These are phyloP conservation scores for Cylindroiulus punctatus DNA, from an alignment of 2,888 invertebrate species.

Conservation along the genomic window DNA sequence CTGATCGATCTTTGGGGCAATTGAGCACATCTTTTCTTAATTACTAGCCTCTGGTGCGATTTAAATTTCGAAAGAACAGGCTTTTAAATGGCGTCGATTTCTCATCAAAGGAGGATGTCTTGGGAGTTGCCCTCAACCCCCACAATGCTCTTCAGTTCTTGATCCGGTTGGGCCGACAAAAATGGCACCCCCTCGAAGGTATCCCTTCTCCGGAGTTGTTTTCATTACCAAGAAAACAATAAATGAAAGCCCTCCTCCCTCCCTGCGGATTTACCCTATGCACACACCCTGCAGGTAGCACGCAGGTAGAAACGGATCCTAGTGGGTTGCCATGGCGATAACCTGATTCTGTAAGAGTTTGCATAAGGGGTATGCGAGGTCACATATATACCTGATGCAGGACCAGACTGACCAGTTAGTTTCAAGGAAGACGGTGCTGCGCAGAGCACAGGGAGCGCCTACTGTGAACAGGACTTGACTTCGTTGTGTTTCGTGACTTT, in stretches of 20 bases:
- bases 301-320: conserved; percentile 3
- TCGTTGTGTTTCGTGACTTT: neutral
- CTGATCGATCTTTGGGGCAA: neutral
- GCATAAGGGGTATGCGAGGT: conserved; percentile 4
- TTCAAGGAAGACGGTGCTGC: neutral
- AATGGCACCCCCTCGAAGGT: neutral
- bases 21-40: neutral
- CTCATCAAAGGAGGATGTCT: neutral
- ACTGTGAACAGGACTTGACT: neutral
- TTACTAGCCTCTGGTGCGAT: neutral
- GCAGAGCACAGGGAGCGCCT: neutral
- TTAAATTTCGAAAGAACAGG: neutral
- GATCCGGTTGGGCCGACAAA: conserved; percentile 7
- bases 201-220: neutral
- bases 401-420: conserved; percentile 28
- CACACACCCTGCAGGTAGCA: neutral
- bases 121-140: conserved; percentile 4
- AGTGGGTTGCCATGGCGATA: conserved; percentile 33
- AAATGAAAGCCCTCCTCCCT: neutral
- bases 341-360: conserved; percentile 10
- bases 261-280: neutral
- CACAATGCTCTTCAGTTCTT: neutral
- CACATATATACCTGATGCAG: conserved; percentile 23
- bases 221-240: conserved; percentile 17
- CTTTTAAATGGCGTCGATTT: neutral